A percentile compares a stretch with the other conserved stretches of the same genome.
phyloP scores from a whole-genome alignment of 2,888 invertebrate genomes.

The Lithosia quadra region DNA sequence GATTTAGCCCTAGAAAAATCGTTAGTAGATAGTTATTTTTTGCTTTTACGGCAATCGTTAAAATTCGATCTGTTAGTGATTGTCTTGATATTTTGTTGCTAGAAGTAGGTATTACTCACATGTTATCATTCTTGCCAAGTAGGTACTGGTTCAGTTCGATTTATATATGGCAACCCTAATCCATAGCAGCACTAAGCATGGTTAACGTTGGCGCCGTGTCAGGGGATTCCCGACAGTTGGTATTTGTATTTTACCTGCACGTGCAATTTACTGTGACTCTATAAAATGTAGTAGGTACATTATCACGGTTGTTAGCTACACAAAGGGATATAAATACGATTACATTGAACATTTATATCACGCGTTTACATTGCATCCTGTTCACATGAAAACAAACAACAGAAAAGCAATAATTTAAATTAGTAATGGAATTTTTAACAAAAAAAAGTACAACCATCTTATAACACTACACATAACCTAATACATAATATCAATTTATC shows the following conservation, averaged over 20 bases:
- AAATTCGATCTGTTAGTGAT: not conserved
- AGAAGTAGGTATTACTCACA: not conserved
- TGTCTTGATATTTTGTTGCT: not conserved
- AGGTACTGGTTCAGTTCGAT: no score
- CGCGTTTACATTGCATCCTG: not conserved
- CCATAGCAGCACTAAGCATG: conserved; percentile 40
- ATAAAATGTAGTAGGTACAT: conserved; percentile 45
- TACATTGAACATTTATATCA: conserved; percentile 36
- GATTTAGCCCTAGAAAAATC: not conserved
- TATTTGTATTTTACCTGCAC: conserved; percentile 61
- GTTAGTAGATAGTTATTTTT: not conserved
- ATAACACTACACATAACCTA: not conserved
- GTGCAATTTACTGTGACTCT: conserved; percentile 64
- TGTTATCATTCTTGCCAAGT: no score
- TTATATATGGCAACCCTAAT: conserved; percentile 7
- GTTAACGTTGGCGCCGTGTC: conserved; percentile 45
- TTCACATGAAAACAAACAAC: not conserved
- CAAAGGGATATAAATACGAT: conserved; percentile 47
- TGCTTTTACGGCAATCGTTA: not conserved
- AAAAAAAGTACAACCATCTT: no score
- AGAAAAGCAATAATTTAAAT: not conserved
- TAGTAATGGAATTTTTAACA: no score
- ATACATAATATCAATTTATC: not conserved
- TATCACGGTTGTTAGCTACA: conserved; percentile 39
- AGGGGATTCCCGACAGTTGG: conserved; percentile 65